Conservation (phyloP, 2,113 vertebrate genomes). For the Gadus chalcogrammus region DNA sequence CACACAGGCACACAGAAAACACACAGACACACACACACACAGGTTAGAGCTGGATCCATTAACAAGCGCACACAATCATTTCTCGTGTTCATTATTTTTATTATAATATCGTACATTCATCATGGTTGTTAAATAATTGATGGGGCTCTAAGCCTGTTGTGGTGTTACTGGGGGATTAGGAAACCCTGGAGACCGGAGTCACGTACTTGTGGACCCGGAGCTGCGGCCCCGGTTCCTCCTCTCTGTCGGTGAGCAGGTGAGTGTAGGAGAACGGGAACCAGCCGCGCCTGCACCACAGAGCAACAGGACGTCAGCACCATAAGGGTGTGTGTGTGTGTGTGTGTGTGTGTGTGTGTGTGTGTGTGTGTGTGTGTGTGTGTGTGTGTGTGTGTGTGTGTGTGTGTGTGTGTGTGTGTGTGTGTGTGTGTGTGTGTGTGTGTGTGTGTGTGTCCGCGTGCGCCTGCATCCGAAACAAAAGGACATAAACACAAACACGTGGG, state of each 20-base stretch:
- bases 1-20: background rate
- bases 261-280: constrained; percentile 99
- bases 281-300: constrained; percentile 79
- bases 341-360: too few species aligned
- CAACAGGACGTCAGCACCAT: background rate
- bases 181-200: background rate
- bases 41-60: background rate
- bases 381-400: too few species aligned
- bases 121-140: background rate
- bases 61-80: background rate
- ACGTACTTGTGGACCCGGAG: constrained; percentile 71
- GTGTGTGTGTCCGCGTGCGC: too few species aligned
- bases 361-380: too few species aligned
- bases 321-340: background rate
- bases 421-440: too few species aligned
- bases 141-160: background rate
- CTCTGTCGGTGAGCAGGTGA: constrained; percentile 77
- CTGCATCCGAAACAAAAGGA: too few species aligned
- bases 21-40: background rate
- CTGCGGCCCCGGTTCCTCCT: constrained; percentile 74
- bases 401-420: too few species aligned
- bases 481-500: too few species aligned
- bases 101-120: background rate
- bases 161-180: background rate
- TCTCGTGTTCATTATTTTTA: background rate